Conservation (phyloP, 2,797 vertebrate species). For the Tarsius wallacei region DNA sequence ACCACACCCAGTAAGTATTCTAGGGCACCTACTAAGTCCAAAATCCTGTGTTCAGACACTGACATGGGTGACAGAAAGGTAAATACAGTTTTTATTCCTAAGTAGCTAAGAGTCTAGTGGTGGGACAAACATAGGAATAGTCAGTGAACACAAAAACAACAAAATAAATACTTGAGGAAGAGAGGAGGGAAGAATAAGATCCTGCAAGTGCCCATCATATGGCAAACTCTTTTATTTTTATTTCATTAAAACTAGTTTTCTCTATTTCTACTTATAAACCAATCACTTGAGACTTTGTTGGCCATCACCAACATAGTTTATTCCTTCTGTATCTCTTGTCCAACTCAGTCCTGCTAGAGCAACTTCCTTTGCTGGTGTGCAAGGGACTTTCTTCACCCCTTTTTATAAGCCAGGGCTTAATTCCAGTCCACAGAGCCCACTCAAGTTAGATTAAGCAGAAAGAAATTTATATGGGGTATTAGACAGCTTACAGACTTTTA, state of each 20-base stretch:
- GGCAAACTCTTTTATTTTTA: not conserved
- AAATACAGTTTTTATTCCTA: not conserved
- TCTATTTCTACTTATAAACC: not conserved
- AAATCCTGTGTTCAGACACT: not conserved
- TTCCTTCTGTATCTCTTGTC: not conserved
- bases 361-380: not conserved
- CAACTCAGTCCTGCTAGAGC: not conserved
- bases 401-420: not conserved
- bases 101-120: not conserved
- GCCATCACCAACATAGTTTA: not conserved
- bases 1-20: not conserved
- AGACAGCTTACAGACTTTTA: not conserved
- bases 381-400: not conserved
- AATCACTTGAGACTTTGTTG: not conserved
- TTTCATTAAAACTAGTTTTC: slow-evolving; percentile 20
- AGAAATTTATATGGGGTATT: not conserved
- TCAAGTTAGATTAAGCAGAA: slow-evolving; percentile 30
- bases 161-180: not conserved
- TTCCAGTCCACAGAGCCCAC: not conserved
- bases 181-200: not conserved
- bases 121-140: not conserved
- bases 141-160: not conserved
- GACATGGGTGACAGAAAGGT: not conserved
- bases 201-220: not conserved
- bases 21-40: not conserved